Evolutionary conservation across 2,888 invertebrate genomes (phyloP), one percentile per base, ranked within the genome.

Genomic region (Anodontia alba): DNA sequence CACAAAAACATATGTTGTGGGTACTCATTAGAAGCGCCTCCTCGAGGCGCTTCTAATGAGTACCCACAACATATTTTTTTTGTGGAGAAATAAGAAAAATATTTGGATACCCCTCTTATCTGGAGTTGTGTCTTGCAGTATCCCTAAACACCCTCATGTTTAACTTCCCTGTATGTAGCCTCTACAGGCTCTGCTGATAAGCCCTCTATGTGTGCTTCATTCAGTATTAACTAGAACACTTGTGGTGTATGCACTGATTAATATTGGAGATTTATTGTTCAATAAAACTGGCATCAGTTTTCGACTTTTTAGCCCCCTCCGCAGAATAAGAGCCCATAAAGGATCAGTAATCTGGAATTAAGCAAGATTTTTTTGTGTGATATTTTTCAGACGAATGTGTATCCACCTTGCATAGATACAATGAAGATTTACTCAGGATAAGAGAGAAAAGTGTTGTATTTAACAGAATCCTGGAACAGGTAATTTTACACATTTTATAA

Each of bases 361-460:
- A 62, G 7, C 26, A 2, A 29, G 57, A 26, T 12, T 62, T 33
- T n/a, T 57, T 57, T 36, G 57, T 43, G 23, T 70, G 62, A 23
- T 51, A n/a, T 49, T 76, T 42, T 76, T 5, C 80, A 85, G 85
- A 82, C 33, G 82, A 70, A n/a, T 81, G 77, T 70, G 36, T 82
- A 42, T 69, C 78, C 17, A 51, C 67, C 26, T 29, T 82, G 31
- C 80, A 78, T 33, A 76, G 72, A 23, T 80, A 71, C 46, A 85
- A 80, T 26, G 80, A 80, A 31, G 75, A 80, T 42, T 76, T 82
- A 51, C 76, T 73, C 72, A 76, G 81, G 51, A 84, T 84, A 26
- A 38, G 84, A 75, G 81, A 79, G 69, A 84, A 84, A 72, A 79
- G 81, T 74, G 80, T 78, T 17, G 84, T 84, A 12, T 84, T 84